phyloP scores from a whole-genome alignment of 1,140 invertebrate species.

The Diabrotica undecimpunctata region DNA sequence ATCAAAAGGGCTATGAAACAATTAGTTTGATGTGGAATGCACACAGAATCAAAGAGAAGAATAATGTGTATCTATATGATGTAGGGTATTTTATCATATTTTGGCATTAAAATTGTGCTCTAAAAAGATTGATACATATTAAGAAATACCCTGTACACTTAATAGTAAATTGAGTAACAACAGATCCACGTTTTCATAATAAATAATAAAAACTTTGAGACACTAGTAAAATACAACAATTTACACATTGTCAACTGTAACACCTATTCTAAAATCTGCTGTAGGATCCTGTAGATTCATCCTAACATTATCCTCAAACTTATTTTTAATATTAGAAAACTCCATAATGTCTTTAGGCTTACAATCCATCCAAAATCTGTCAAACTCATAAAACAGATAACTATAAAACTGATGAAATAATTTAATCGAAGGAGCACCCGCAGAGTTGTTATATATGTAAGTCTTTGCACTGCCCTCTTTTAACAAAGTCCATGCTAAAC shows the following conservation, averaged over 20 bases:
- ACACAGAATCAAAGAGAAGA: too few species aligned
- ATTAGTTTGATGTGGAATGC: too few species aligned
- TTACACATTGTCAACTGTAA: slow-evolving; percentile 52
- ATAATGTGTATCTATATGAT: too few species aligned
- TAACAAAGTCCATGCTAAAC: slow-evolving; percentile 79
- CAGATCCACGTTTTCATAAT: too few species aligned
- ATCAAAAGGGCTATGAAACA: too few species aligned
- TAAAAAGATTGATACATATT: too few species aligned
- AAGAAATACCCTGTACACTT: too few species aligned
- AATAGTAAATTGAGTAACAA: too few species aligned
- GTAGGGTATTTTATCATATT: too few species aligned
- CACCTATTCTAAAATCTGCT: slow-evolving; percentile 69
- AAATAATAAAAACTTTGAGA: too few species aligned
- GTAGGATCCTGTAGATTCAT: slow-evolving; percentile 59
- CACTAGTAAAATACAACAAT: too few species aligned
- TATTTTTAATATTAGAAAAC: slow-evolving; percentile 80
- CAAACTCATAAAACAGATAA: slow-evolving; percentile 91
- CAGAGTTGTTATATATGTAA: slow-evolving; percentile 87
- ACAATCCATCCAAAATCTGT: slow-evolving; percentile 86
- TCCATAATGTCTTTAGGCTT: slow-evolving; percentile 94
- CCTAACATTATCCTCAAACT: slow-evolving; percentile 75
- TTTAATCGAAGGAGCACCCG: slow-evolving; percentile 64
- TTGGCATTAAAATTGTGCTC: too few species aligned
- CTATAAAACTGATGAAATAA: slow-evolving; percentile 93
- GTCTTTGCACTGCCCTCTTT: slow-evolving; percentile 80